phyloP scores from a whole-genome alignment of 2,888 invertebrate species.

The Phengaris arion region DNA sequence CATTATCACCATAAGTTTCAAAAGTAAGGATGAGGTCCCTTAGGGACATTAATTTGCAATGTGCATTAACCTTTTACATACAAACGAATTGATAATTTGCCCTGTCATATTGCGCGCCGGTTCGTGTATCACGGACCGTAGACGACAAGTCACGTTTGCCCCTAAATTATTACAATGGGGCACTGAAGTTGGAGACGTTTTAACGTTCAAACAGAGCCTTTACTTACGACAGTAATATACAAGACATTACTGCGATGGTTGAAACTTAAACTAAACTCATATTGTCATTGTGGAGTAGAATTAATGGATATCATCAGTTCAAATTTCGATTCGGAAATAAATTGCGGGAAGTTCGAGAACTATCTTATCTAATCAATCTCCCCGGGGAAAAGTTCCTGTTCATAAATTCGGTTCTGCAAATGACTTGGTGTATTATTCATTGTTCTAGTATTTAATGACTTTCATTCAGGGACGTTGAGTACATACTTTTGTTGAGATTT shows the following conservation, averaged over 20 bases:
- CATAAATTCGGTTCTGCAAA: not conserved
- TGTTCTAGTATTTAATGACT: not conserved
- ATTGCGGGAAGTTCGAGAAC: not conserved
- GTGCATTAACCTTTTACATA: not conserved
- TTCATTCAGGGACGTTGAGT: not conserved
- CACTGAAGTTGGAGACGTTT: constrained; percentile 30
- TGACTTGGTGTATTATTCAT: not conserved
- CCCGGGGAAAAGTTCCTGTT: not conserved
- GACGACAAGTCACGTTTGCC: no score
- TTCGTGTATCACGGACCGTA: no score
- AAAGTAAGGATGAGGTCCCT: not conserved
- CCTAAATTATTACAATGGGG: not conserved
- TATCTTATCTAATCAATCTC: constrained; percentile 10
- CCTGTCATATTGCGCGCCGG: no score
- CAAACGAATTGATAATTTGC: no score
- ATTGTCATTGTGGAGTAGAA: constrained; percentile 38
- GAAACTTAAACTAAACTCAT: constrained; percentile 36
- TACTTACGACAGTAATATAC: not conserved
- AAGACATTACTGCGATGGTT: constrained; percentile 38
- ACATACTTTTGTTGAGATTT: no score
- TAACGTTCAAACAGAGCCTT: constrained; percentile 42
- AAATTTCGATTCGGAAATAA: constrained; percentile 18
- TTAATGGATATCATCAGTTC: constrained; percentile 34
- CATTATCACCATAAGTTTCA: constrained; percentile 44
- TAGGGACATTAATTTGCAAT: not conserved